Evolutionary conservation across 2,797 vertebrate species (phyloP).

Genomic region (Scleropages formosus): DNA sequence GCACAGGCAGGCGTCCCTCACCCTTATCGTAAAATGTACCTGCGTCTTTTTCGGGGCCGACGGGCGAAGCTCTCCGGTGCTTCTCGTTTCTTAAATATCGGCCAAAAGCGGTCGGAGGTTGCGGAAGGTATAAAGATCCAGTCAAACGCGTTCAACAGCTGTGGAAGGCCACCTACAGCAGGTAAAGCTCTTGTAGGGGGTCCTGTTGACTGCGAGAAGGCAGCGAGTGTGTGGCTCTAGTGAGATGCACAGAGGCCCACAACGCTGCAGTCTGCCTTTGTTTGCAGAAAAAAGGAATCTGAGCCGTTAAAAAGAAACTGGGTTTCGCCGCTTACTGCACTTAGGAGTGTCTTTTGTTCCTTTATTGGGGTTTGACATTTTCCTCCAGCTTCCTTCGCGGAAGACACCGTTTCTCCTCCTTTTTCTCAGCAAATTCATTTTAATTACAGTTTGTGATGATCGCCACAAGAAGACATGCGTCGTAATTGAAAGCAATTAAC

Average conservation of each 20-base stretch:
- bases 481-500: constrained; percentile 77
- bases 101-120: too few species aligned
- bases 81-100: too few species aligned
- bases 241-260: background rate
- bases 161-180: too few species aligned
- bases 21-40: too few species aligned
- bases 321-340: background rate
- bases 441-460: constrained; percentile 66
- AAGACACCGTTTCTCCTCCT: constrained; percentile 45
- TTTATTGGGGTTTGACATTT: constrained; percentile 48
- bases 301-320: background rate
- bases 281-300: constrained; percentile 17
- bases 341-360: background rate
- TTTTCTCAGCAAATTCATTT: constrained; percentile 69
- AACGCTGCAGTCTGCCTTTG: background rate
- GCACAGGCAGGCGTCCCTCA: too few species aligned
- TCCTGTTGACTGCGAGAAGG: too few species aligned
- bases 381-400: constrained; percentile 58
- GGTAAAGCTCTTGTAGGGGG: too few species aligned
- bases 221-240: too few species aligned
- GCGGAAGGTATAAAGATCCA: too few species aligned
- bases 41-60: too few species aligned
- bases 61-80: too few species aligned
- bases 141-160: too few species aligned
- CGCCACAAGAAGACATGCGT: constrained; percentile 64